Percentiles rank a stretch among this genome's conserved stretches.
These are phyloP conservation scores for Cirrhinus molitorella DNA, from an alignment of 2,797 vertebrate species.

Conservation along the genomic window DNA sequence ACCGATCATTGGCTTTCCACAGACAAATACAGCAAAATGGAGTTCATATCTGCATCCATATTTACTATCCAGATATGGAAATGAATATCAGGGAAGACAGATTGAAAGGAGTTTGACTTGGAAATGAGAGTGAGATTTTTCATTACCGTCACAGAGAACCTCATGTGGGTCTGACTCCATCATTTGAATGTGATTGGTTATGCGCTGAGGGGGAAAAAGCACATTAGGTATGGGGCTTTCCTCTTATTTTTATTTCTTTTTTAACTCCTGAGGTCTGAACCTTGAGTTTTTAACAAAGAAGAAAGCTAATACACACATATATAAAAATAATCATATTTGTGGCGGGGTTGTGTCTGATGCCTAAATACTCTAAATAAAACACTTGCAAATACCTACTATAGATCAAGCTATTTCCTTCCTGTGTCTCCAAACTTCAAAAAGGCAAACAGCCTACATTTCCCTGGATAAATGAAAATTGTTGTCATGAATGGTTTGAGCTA, in stretches of 20 bases:
- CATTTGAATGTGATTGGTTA: constrained; percentile 62
- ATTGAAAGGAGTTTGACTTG: constrained; percentile 56
- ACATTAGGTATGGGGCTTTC: constrained; percentile 60
- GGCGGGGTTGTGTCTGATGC: constrained; percentile 12
- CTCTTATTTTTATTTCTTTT: constrained; percentile 51
- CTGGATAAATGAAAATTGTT: constrained; percentile 9
- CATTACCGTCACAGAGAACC: constrained; percentile 51
- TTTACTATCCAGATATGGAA: constrained; percentile 50
- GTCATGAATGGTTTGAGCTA: constrained; percentile 13
- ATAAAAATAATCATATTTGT: constrained; percentile 34
- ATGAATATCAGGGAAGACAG: constrained; percentile 45
- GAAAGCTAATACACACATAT: background rate
- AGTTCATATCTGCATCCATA: constrained; percentile 32
- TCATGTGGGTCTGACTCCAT: constrained; percentile 53
- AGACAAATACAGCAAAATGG: constrained; percentile 41
- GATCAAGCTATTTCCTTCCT: constrained; percentile 3
- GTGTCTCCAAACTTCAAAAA: constrained; percentile 34
- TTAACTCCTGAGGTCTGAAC: constrained; percentile 47
- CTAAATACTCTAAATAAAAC: background rate
- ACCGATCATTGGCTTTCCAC: constrained; percentile 45
- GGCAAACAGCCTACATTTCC: background rate
- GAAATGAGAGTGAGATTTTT: constrained; percentile 58
- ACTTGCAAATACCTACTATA: constrained; percentile 11
- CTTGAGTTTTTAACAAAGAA: constrained; percentile 39
- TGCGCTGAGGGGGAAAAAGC: constrained; percentile 54